These are phyloP conservation scores for Chondrilla cf. caribensis DNA, from an alignment of 37 sponge, comb jelly and placozoan species.

Conservation along the genomic window DNA sequence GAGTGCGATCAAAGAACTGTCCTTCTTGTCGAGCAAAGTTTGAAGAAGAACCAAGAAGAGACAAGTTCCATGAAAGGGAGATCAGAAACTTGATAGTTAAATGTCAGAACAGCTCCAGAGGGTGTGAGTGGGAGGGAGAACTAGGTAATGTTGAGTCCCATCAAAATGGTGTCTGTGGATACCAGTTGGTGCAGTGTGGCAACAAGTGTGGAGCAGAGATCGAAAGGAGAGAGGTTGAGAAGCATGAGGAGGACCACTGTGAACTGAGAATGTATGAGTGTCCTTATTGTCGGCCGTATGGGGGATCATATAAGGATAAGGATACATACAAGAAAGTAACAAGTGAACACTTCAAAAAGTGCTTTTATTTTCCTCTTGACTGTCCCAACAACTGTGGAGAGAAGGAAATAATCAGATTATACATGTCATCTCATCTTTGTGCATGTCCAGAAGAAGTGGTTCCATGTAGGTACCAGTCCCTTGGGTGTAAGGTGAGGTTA, in stretches of 20 bases:
- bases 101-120: neutral
- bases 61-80: conserved; percentile 6
- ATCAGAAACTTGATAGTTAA: neutral
- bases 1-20: neutral
- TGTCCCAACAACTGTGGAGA: conserved; percentile 5
- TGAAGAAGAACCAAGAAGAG: neutral
- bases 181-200: no score
- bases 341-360: neutral
- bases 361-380: neutral
- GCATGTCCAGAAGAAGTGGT: neutral
- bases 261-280: neutral
- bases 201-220: neutral
- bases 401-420: neutral
- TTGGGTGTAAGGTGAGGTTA: neutral
- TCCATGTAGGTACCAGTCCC: neutral
- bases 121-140: neutral
- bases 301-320: no score
- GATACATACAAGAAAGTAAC: neutral
- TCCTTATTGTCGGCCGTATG: neutral
- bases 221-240: neutral
- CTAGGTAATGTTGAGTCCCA: neutral
- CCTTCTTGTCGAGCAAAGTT: neutral
- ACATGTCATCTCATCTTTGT: neutral
- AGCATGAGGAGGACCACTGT: neutral
- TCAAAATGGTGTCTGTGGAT: no score